Evolutionary conservation across 2,113 vertebrate species (phyloP), one percentile per base, ranked within the genome.

Genomic region (Nothocercus julius): DNA sequence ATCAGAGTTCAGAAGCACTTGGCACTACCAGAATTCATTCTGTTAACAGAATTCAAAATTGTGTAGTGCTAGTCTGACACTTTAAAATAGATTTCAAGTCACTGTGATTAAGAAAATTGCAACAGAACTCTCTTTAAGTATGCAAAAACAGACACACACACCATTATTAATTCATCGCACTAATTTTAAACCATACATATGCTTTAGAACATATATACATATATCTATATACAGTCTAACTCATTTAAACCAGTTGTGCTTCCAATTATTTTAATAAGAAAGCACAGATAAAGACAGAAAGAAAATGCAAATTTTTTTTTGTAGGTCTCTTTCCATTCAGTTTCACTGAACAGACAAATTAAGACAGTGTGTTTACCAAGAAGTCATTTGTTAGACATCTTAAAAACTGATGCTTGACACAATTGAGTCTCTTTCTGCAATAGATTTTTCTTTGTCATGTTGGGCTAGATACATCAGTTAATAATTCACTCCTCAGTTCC

Each of bases 361-460:
- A 89, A 63, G 83, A 94, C 53, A 22, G 32, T 5, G 67, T 89
- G 94, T 64, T 92, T 64, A 44, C 85, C 83, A 81, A 63, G 83
- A 49, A 95, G 83, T 89, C 75, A 54, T 96, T 96, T 95, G 93
- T 94, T 85, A 54, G 16, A 32, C 61, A 82, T 73, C 84, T 81
- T 73, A 68, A 49, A 61, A 45, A 93, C 87, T 92, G 38, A 82
- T 66, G 82, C 82, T 68, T 32, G 92, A 73, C 93, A 94, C 91
- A 56, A 75, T 2, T 28, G 78, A 95, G 86, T 44, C 80, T 77
- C 92, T 85, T 87, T 72, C 73, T 30, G 87, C 69, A 61, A 59
- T 1, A 56, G 83, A 69, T 92, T 97, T 96, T 94, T 96, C 90
- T 96, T 93, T 96, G 95, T 95, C 93, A 88, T 30, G 47, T 93